phyloP scores from a whole-genome alignment of 2,888 invertebrate species.

The Drosophila paranaensis region DNA sequence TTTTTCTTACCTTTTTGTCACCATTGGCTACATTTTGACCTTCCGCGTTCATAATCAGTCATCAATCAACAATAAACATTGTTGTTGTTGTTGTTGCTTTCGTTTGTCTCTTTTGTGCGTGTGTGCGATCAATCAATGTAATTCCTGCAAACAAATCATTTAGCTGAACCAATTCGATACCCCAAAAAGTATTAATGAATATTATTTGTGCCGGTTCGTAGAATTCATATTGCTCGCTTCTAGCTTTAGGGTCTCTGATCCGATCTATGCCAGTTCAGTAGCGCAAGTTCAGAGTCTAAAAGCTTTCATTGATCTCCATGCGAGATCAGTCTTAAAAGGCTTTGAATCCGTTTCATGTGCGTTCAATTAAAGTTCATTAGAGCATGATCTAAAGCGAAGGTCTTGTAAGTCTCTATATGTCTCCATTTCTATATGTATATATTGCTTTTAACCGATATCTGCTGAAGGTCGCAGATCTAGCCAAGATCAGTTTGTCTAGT shows the following conservation, averaged over 20 bases:
- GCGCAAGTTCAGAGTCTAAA: background rate
- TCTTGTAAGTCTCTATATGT: background rate
- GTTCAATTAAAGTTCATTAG: slow-evolving; percentile 4
- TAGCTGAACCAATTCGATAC: slow-evolving; percentile 55
- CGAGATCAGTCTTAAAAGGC: background rate
- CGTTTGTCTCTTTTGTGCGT: slow-evolving; percentile 16
- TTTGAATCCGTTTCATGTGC: slow-evolving; percentile 1
- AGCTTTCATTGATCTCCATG: slow-evolving; percentile 2
- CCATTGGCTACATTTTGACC: slow-evolving; percentile 50
- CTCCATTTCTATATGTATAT: background rate
- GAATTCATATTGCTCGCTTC: slow-evolving; percentile 13
- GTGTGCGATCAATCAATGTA: slow-evolving; percentile 59
- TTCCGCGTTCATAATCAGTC: slow-evolving; percentile 61
- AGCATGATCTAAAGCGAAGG: background rate
- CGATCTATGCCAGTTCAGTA: slow-evolving; percentile 3
- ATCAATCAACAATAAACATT: slow-evolving; percentile 66
- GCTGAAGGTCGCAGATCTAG: background rate
- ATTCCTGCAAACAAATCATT: slow-evolving; percentile 23
- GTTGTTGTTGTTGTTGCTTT: slow-evolving; percentile 27
- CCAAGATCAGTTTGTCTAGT: background rate
- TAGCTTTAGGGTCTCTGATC: background rate
- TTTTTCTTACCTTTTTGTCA: slow-evolving; percentile 45
- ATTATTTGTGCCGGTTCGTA: slow-evolving; percentile 30
- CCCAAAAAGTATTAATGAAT: slow-evolving; percentile 14
- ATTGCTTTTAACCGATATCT: background rate